Conservation (phyloP, 2,797 vertebrate genomes). For the Sorex maritimensis region DNA sequence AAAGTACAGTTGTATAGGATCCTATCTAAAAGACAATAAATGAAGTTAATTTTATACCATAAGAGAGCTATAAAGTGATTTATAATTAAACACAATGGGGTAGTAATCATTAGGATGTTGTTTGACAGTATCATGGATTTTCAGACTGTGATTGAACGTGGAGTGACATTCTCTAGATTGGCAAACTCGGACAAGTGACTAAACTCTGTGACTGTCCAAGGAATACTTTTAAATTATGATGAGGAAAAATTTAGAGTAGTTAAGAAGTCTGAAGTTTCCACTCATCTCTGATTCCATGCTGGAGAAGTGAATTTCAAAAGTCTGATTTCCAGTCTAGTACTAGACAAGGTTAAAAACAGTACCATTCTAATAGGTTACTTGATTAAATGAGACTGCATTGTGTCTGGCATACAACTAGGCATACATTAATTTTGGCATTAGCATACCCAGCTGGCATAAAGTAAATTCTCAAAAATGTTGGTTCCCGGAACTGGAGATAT, state of each 20-base stretch:
- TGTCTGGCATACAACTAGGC: not conserved
- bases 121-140: conserved; percentile 2
- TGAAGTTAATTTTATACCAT: not conserved
- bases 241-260: not conserved
- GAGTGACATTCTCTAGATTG: not conserved
- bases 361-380: not conserved
- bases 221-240: conserved; percentile 4
- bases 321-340: not conserved
- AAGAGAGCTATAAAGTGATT: conserved; percentile 20
- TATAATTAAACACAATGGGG: not conserved
- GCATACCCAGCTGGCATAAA: not conserved
- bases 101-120: not conserved
- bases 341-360: no score
- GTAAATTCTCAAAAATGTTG: not conserved
- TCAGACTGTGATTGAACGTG: not conserved
- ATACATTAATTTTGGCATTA: not conserved
- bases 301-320: conserved; percentile 19
- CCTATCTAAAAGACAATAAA: not conserved
- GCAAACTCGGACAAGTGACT: not conserved
- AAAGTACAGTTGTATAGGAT: not conserved
- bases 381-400: not conserved
- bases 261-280: not conserved
- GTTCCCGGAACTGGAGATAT: no score
- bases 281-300: no score
- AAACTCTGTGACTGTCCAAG: not conserved